These are phyloP conservation scores for Podabrus alpinus DNA, from an alignment of 2,888 invertebrate species.

Conservation along the genomic window DNA sequence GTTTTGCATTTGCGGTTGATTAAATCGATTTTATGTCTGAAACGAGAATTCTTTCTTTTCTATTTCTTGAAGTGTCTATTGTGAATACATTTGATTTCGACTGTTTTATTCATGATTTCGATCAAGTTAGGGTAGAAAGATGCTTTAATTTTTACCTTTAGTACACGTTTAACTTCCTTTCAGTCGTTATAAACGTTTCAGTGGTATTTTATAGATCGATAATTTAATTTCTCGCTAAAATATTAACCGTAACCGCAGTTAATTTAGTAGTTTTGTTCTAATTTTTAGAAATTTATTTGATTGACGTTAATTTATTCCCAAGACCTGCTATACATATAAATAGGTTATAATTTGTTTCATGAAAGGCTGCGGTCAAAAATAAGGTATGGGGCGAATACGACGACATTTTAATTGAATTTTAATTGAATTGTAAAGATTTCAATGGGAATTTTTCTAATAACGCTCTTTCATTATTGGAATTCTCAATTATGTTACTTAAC, in stretches of 20 bases:
- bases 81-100: neutral
- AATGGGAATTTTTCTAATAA: neutral
- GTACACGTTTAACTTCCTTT: neutral
- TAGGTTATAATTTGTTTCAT: neutral
- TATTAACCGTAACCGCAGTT: neutral
- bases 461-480: neutral
- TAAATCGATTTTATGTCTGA: neutral
- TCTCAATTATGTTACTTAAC: neutral
- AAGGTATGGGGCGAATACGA: neutral
- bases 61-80: neutral
- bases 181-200: neutral
- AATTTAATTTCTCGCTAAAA: neutral
- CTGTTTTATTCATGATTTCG: neutral
- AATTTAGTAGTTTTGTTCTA: neutral
- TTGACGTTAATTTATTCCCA: neutral
- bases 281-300: neutral
- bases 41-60: neutral
- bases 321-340: neutral
- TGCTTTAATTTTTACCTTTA: neutral
- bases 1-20: neutral
- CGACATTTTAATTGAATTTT: neutral
- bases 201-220: neutral
- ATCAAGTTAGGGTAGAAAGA: neutral
- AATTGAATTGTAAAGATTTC: neutral
- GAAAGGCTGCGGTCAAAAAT: neutral